Evolutionary conservation across 1,140 invertebrate genomes (phyloP), one percentile per base, ranked within the genome.

Genomic region (Aphaenogaster ashmeadi): DNA sequence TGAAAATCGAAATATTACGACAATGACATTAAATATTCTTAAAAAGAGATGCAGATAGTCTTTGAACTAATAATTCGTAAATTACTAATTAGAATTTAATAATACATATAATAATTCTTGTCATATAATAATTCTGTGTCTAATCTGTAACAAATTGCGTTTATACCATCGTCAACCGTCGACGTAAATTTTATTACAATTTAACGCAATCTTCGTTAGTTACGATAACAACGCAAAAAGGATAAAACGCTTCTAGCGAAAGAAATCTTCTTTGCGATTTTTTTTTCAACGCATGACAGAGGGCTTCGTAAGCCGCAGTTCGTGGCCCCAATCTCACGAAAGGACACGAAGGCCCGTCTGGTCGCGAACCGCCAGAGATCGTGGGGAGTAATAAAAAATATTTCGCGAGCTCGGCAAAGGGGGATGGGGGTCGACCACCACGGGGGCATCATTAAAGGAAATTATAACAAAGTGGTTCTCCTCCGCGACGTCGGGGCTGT

Each of bases 381-480:
- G 69, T 60, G 79, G n/a, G 74, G 80, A 91, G 87, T 85, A 89
- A 91, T 90, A 92, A 91, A 92, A 67, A 91, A 92, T 91, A 92
- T 91, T 89, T 66, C 71, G 75, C 88, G 72, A 77, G 33, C 84
- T 54, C 85, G 88, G 78, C 52, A 87, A 67, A 56, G 67, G 47
- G 67, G 58, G 27, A 21, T 50, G 89, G 77, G 89, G 66, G 38
- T 50, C 69, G 81, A 74, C 72, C 54, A 86, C 60, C 66, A 27
- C 27, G 60, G 80, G 83, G 86, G 72, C 90, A 85, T 92, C 92
- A 93, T 92, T 93, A 93, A 91, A 90, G 90, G 83, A 93, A 92
- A 93, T 93, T 93, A 93, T 92, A 92, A 92, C 92, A 88, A 92
- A 92, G 91, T 92, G 92, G 91, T 85, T 86, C 81, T 78, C 89